Percentiles rank a stretch among this genome's conserved stretches.
Conservation (phyloP, 2,113 vertebrate genomes). For the Ictidomys tridecemlineatus region DNA sequence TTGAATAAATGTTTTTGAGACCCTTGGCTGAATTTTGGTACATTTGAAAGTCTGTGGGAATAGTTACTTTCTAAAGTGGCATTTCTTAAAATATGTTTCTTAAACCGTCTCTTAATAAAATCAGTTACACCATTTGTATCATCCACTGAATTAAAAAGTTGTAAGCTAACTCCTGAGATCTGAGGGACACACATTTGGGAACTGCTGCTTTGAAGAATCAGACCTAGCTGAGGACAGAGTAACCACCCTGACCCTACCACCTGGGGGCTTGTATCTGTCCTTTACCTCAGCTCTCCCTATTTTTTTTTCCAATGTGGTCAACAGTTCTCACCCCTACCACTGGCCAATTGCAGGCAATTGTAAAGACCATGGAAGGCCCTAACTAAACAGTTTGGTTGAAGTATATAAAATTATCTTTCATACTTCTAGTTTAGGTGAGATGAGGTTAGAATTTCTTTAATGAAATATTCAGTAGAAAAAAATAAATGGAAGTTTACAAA, state of each 20-base stretch:
- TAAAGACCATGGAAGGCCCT: neutral
- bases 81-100: conserved; percentile 38
- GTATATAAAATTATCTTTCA: neutral
- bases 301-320: neutral
- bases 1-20: neutral
- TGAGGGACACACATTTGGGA: neutral
- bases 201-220: neutral
- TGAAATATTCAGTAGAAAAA: neutral
- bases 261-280: neutral
- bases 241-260: no score
- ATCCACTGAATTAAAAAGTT: neutral
- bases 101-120: neutral
- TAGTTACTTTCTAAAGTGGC: neutral
- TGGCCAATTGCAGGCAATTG: neutral
- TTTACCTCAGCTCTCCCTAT: neutral
- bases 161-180: neutral
- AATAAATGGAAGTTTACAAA: neutral
- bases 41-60: neutral
- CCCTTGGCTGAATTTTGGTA: neutral
- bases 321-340: neutral
- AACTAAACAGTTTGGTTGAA: neutral
- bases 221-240: neutral
- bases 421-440: neutral
- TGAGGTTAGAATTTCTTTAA: neutral
- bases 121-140: neutral